Percentiles rank a stretch among this genome's conserved stretches.
These are phyloP conservation scores for Lasioglossum zephyrum DNA, from an alignment of 2,888 invertebrate species.

Conservation along the genomic window DNA sequence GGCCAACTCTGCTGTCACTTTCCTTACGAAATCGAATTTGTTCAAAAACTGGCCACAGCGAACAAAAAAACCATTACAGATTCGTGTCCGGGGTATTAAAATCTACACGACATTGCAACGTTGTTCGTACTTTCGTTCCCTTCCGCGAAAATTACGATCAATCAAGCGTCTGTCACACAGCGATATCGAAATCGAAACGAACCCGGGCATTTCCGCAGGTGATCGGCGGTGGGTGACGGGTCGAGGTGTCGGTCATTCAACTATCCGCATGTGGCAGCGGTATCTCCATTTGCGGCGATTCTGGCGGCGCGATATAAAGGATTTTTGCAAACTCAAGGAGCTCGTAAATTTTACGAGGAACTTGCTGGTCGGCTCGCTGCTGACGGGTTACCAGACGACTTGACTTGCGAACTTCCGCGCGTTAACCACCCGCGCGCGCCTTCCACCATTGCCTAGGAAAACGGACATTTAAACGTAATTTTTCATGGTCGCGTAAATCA, in stretches of 20 bases:
- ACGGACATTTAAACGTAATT: slow-evolving; percentile 15
- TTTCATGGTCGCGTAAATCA: slow-evolving; percentile 12
- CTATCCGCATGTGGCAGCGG: neutral
- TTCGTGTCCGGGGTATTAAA: neutral
- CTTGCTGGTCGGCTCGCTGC: slow-evolving; percentile 26
- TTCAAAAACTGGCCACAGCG: neutral
- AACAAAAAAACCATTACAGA: neutral
- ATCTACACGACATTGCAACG: neutral
- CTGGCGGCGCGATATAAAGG: slow-evolving; percentile 51
- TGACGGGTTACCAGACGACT: slow-evolving; percentile 39
- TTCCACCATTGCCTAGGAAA: neutral
- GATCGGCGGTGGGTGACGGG: neutral
- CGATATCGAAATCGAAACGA: neutral
- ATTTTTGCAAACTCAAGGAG: slow-evolving; percentile 64
- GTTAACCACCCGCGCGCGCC: neutral
- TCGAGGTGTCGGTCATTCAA: neutral
- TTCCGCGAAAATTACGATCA: neutral
- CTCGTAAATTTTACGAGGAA: slow-evolving; percentile 61
- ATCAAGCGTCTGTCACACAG: neutral
- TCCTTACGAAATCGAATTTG: neutral
- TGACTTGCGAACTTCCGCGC: slow-evolving; percentile 17
- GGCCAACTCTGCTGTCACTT: neutral
- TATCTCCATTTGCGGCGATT: slow-evolving; percentile 16
- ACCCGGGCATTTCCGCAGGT: neutral
- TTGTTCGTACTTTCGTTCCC: neutral